Conservation (phyloP, 2,113 vertebrate genomes). For the Esox niger region DNA sequence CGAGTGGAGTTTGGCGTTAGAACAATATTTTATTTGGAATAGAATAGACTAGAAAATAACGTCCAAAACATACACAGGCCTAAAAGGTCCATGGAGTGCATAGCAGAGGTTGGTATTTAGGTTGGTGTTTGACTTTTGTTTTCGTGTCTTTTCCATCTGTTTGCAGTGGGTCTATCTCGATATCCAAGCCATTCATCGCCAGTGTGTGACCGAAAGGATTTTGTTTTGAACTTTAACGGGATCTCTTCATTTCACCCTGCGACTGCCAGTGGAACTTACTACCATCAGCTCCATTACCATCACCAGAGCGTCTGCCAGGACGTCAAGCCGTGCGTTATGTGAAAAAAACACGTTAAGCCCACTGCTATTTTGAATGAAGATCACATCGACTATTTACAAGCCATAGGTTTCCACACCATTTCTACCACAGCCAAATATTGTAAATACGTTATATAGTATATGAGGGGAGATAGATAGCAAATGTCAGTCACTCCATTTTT, state of each 20-base stretch:
- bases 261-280: constrained; percentile 82
- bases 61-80: background rate
- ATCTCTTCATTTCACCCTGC: constrained; percentile 92
- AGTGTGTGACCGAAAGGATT: constrained; percentile 92
- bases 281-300: constrained; percentile 77
- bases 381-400: too few relatives aligned
- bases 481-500: too few relatives aligned
- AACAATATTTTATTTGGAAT: background rate
- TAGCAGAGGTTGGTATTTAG: background rate
- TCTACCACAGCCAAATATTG: too few relatives aligned
- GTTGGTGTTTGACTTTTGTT: background rate
- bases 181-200: constrained; percentile 87
- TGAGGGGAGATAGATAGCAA: too few relatives aligned
- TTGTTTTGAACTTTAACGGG: constrained; percentile 92
- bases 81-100: background rate
- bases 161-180: constrained; percentile 89
- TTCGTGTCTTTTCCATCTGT: constrained; percentile 29
- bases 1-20: too few relatives aligned
- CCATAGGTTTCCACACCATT: too few relatives aligned
- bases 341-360: constrained; percentile 45
- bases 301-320: constrained; percentile 93
- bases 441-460: too few relatives aligned
- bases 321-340: constrained; percentile 96
- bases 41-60: background rate
- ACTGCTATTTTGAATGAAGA: background rate